These are phyloP conservation scores for Xylocampa areola DNA, from an alignment of 2,888 invertebrate genomes.

Conservation along the genomic window DNA sequence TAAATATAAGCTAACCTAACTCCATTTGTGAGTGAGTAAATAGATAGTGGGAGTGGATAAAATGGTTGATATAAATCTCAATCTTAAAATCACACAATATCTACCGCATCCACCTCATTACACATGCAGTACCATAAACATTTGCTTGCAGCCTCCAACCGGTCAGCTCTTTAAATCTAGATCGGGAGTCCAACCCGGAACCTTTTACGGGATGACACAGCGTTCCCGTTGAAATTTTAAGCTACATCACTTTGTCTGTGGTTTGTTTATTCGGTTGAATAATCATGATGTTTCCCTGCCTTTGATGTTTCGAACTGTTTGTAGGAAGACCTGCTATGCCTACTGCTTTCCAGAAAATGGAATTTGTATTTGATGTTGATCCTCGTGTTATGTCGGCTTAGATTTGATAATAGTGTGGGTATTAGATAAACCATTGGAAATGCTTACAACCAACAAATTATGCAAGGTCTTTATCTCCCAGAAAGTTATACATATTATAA, in stretches of 20 bases:
- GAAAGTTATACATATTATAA: too few relatives aligned
- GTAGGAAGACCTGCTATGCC: slow-evolving; percentile 9
- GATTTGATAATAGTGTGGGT: too few relatives aligned
- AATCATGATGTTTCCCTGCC: slow-evolving; percentile 49
- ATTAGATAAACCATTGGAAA: too few relatives aligned
- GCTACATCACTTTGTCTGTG: slow-evolving; percentile 50
- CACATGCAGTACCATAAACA: slow-evolving; percentile 45
- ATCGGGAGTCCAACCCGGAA: slow-evolving; percentile 58
- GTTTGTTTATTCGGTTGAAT: slow-evolving; percentile 53
- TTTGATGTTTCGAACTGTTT: slow-evolving; percentile 40
- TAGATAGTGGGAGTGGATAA: too few relatives aligned
- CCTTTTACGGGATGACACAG: slow-evolving; percentile 65
- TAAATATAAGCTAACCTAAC: too few relatives aligned
- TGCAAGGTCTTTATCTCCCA: too few relatives aligned
- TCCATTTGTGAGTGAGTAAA: too few relatives aligned
- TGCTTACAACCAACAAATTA: too few relatives aligned
- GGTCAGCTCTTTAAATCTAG: slow-evolving; percentile 67
- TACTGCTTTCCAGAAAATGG: slow-evolving; percentile 9
- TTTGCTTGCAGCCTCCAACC: slow-evolving; percentile 61
- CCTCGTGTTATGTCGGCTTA: too few relatives aligned
- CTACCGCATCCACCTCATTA: slow-evolving; percentile 29
- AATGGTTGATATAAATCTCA: background rate
- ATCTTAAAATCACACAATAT: background rate
- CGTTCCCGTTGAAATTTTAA: slow-evolving; percentile 57
- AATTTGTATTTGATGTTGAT: too few relatives aligned